Base-by-base conservation (phyloP, 2,888 invertebrate species). In the Sympetrum striolatum region DNA sequence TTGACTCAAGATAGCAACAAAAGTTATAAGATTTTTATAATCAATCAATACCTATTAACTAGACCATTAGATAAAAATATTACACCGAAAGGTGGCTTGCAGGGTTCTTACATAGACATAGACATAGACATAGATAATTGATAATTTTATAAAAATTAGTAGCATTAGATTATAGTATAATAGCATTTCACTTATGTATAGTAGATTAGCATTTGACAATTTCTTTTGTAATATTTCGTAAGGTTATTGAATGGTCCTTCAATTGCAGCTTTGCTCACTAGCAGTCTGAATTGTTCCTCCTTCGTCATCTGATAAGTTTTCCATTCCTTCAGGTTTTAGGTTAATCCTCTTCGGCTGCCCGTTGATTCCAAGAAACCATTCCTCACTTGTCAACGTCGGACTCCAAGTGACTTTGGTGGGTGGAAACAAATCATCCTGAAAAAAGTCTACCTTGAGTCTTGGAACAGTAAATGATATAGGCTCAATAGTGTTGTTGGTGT, bases 341-440 rank as follows among this genome's bases (percentile, higher is more conserved):
- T 96, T 97, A 91, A 96, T 95, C 90, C 96, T 95, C 91, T 94
- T 94, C 0, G 96, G 96, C 86, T 95, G 93, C 92, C 95, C 96
- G 92, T 96, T 95, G 90, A 94, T 94, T 48, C 96, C 96, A 82
- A 94, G 94, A 92, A 98, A 96, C 99, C 99, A 99, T 92, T 97
- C 97, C 0, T 94, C 93, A 60, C 96, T 96, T 3, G 95, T 95
- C 94, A 97, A 95, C 91, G 96, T 96, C 81, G 98, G 95, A 93
- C 96, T 95, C 98, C 98, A 98, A 92, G 97, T 97, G 91, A 98
- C 97, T 93, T 96, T 96, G 2, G 98, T 98, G 35, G 98, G 97
- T 22, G 99, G 99, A 94, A 98, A 99, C 91, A 99, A 94, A 95
- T 99, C 99, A 94, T 99, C 98, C 96, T 99, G 99, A 95, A 99